These are phyloP conservation scores for Montipora capitata DNA, from an alignment of 92 coral and sea anemone species.

Conservation along the genomic window DNA sequence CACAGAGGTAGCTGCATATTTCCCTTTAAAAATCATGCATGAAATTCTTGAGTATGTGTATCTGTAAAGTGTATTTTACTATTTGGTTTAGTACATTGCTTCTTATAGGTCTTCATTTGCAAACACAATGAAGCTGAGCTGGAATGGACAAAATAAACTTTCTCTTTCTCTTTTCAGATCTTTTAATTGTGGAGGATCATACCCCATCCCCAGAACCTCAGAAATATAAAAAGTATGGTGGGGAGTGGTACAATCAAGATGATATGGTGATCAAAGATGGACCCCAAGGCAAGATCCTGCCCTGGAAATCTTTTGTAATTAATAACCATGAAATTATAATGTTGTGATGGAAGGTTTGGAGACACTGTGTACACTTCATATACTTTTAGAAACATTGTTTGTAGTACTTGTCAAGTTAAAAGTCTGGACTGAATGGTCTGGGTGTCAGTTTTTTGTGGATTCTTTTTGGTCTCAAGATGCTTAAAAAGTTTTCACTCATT, in stretches of 20 bases:
- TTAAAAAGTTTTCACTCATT: too few species aligned
- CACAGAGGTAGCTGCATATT: slow-evolving; percentile 22
- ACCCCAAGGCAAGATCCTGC: slow-evolving; percentile 21
- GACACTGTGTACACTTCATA: not conserved
- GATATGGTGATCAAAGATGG: slow-evolving; percentile 48
- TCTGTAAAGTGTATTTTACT: too few species aligned
- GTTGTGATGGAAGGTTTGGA: not conserved
- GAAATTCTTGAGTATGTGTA: not conserved
- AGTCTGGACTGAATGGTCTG: too few species aligned
- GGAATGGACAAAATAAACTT: too few species aligned
- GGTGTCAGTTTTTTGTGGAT: too few species aligned
- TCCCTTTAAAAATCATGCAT: not conserved
- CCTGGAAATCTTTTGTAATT: not conserved
- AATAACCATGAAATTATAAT: not conserved
- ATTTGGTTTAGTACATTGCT: not conserved
- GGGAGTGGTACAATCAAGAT: slow-evolving; percentile 78
- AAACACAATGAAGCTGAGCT: too few species aligned
- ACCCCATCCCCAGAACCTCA: slow-evolving; percentile 48
- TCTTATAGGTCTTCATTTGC: not conserved
- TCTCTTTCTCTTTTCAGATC: slow-evolving; percentile 20
- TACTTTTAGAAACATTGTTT: too few species aligned
- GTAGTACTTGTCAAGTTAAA: too few species aligned
- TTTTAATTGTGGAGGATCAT: slow-evolving; percentile 46
- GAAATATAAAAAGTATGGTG: slow-evolving; percentile 52
- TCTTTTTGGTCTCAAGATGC: too few species aligned